These are phyloP conservation scores for Bombus impatiens DNA, from an alignment of 1,140 invertebrate genomes.

Conservation along the genomic window DNA sequence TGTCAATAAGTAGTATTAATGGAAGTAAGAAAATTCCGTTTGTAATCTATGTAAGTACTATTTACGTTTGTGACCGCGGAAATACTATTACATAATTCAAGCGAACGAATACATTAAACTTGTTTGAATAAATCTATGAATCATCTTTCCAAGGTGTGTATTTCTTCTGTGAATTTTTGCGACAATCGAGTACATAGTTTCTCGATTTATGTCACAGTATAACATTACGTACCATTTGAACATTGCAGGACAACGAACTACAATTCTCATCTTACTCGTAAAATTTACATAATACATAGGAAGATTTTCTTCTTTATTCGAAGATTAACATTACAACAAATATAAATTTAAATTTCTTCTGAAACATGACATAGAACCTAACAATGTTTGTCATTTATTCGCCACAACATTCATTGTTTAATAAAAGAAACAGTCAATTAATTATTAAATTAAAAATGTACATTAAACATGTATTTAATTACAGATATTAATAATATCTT, in stretches of 20 bases:
- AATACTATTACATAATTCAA: background rate
- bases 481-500: too few species aligned
- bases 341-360: too few species aligned
- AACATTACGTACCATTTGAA: background rate
- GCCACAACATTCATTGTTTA: too few species aligned
- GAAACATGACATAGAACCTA: too few species aligned
- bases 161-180: too few species aligned
- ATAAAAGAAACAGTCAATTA: too few species aligned
- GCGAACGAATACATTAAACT: background rate
- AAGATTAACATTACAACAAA: too few species aligned
- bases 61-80: background rate
- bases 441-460: too few species aligned
- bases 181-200: background rate
- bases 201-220: background rate
- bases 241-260: background rate
- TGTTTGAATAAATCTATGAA: background rate
- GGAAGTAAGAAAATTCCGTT: background rate
- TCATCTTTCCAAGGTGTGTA: background rate
- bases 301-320: background rate
- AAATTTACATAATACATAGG: background rate
- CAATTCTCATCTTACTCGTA: too few species aligned
- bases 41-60: background rate
- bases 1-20: background rate
- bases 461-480: too few species aligned
- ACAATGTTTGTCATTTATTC: too few species aligned